Evolutionary conservation across 2,888 invertebrate genomes (phyloP).

Genomic region (Ochlodes sylvanus): DNA sequence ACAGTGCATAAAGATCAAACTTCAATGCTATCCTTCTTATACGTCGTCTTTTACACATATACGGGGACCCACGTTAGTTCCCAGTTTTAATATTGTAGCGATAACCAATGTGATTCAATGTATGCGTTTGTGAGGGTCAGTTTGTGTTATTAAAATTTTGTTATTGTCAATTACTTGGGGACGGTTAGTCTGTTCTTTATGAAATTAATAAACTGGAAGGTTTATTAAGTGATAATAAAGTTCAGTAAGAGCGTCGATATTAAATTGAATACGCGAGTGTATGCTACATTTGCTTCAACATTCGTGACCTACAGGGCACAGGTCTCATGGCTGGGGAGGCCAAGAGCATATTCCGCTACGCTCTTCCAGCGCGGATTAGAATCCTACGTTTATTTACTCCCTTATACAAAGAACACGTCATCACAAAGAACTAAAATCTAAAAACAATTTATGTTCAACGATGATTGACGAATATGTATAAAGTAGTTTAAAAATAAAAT

Average conservation of each 20-base stretch:
- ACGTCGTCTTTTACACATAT: background rate
- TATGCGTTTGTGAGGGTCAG: background rate
- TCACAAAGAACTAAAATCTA: too few relatives aligned
- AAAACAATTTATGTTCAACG: too few relatives aligned
- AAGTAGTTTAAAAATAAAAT: too few relatives aligned
- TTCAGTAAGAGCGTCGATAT: background rate
- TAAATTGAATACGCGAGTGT: background rate
- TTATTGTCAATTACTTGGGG: constrained; percentile 3
- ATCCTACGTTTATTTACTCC: too few relatives aligned
- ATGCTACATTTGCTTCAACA: too few relatives aligned
- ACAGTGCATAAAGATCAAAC: too few relatives aligned
- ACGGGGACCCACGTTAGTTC: constrained; percentile 1
- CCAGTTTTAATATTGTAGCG: background rate
- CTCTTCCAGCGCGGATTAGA: too few relatives aligned
- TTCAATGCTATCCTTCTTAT: too few relatives aligned
- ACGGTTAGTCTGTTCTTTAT: background rate
- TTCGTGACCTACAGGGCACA: too few relatives aligned
- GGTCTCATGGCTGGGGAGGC: too few relatives aligned
- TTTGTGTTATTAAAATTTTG: constrained; percentile 8
- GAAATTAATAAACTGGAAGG: background rate
- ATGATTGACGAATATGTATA: too few relatives aligned
- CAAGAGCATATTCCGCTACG: background rate
- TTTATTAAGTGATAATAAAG: constrained; percentile 6
- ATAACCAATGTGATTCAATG: constrained; percentile 1
- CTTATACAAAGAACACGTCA: too few relatives aligned